Conservation (phyloP, 2,888 invertebrate species). For the Cephalotes varians region DNA sequence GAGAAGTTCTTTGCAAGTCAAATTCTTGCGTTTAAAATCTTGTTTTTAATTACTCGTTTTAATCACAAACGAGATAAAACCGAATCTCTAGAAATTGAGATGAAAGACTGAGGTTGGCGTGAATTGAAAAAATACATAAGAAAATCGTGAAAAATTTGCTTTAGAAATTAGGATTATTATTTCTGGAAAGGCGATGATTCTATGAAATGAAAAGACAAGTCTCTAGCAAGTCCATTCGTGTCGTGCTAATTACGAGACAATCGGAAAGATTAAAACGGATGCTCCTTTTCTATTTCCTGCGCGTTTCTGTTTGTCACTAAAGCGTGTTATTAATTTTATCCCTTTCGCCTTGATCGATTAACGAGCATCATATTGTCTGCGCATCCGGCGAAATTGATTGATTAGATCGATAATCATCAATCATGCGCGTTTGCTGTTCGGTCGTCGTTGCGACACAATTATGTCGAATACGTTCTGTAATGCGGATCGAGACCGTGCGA, state of each 20-base stretch:
- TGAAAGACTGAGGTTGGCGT: neutral
- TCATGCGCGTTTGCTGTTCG: neutral
- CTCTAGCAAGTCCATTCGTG: neutral
- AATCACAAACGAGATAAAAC: neutral
- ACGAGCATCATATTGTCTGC: conserved; percentile 23
- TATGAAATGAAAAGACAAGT: neutral
- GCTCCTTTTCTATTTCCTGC: neutral
- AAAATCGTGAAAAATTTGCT: neutral
- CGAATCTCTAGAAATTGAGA: neutral
- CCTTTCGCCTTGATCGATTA: conserved; percentile 29
- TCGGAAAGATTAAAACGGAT: neutral
- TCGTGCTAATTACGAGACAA: neutral
- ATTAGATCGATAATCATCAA: conserved; percentile 47
- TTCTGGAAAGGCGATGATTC: neutral
- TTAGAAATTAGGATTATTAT: too few relatives aligned
- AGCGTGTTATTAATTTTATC: conserved; percentile 1
- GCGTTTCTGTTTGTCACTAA: neutral
- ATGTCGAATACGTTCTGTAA: neutral
- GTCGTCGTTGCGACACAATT: conserved; percentile 1
- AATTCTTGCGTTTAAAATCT: neutral
- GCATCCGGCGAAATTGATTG: conserved; percentile 38
- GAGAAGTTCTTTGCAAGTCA: neutral
- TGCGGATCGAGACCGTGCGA: neutral
- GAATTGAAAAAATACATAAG: neutral
- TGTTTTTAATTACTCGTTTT: neutral